Conservation (phyloP, 2,797 vertebrate species). For the Syngnathus acus region DNA sequence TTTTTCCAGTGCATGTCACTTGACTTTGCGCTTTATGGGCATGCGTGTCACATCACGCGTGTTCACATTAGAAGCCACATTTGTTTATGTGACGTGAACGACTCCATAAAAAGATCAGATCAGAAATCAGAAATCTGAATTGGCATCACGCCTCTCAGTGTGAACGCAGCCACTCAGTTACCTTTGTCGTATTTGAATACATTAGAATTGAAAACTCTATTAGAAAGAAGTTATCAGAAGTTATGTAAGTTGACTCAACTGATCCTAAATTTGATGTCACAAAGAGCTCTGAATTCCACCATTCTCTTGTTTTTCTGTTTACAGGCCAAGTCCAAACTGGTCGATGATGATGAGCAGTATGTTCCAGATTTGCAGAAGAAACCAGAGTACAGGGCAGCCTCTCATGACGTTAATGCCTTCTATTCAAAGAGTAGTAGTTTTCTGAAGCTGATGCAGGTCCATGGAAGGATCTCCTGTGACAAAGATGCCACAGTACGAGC, state of each 20-base stretch:
- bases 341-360: not conserved
- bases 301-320: conserved; percentile 7
- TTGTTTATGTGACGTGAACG: too few species aligned
- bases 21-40: too few species aligned
- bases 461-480: conserved; percentile 59
- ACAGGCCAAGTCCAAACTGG: conserved; percentile 51
- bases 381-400: conserved; percentile 30
- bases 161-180: too few species aligned
- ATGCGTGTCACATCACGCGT: too few species aligned
- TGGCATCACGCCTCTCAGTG: too few species aligned
- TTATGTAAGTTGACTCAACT: not conserved
- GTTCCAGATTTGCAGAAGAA: fast-evolving
- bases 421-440: conserved; percentile 79
- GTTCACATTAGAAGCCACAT: too few species aligned
- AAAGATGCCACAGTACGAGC: conserved; percentile 35
- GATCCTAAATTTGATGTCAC: not conserved
- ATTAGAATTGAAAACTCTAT: not conserved
- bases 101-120: too few species aligned
- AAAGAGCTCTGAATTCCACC: not conserved
- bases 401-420: conserved; percentile 45
- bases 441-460: conserved; percentile 63
- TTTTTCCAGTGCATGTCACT: too few species aligned
- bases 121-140: too few species aligned
- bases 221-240: not conserved
- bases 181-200: too few species aligned